A percentile compares a stretch with the other conserved stretches of the same genome.
phyloP scores from a whole-genome alignment of 2,797 vertebrate genomes.

The Adelosebastes latens region DNA sequence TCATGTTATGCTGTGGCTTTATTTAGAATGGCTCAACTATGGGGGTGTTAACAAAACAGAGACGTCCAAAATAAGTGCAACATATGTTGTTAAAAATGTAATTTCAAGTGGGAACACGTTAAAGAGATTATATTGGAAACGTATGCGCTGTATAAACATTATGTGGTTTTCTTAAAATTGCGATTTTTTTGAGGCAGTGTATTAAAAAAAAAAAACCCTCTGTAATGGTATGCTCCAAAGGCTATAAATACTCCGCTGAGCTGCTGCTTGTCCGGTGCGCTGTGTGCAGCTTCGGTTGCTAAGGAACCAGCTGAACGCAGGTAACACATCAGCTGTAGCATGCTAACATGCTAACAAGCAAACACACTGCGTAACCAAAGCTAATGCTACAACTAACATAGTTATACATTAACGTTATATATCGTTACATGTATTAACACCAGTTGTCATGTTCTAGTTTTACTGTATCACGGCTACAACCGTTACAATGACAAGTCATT shows the following conservation, averaged over 20 bases:
- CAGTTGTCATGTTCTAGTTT: background rate
- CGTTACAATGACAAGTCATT: background rate
- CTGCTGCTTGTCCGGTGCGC: slow-evolving; percentile 3
- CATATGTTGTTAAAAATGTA: background rate
- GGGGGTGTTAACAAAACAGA: background rate
- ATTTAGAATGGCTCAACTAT: slow-evolving; percentile 28
- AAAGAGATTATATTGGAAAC: fast-evolving
- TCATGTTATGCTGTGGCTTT: slow-evolving; percentile 27
- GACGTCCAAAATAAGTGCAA: background rate
- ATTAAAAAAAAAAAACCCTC: background rate
- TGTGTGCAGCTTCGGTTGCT: slow-evolving; percentile 80
- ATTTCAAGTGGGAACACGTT: fast-evolving
- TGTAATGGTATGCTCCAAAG: slow-evolving; percentile 72
- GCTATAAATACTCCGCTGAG: slow-evolving; percentile 67
- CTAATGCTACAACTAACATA: slow-evolving; percentile 41
- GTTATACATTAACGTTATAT: background rate
- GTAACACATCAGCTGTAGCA: slow-evolving; percentile 79
- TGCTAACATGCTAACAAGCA: slow-evolving; percentile 51
- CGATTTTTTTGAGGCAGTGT: background rate
- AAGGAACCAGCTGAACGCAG: slow-evolving; percentile 79
- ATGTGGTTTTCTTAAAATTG: fast-evolving
- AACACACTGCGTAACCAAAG: slow-evolving; percentile 38
- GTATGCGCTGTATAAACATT: fast-evolving
- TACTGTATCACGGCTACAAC: background rate
- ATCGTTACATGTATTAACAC: background rate